Evolutionary conservation across 2,113 vertebrate genomes (phyloP).

Genomic region (Epinephelus lanceolatus): DNA sequence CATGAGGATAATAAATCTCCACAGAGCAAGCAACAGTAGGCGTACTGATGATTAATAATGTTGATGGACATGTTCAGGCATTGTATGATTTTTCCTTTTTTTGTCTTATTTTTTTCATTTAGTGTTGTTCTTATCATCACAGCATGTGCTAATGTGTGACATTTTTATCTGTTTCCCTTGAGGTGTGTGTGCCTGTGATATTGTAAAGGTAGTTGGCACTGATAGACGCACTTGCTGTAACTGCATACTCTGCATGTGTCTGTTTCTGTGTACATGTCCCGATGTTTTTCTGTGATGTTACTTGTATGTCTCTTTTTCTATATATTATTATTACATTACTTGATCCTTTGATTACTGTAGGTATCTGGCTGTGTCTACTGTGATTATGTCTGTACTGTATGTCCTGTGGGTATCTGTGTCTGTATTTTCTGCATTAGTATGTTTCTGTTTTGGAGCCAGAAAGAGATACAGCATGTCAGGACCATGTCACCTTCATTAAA

Average conservation of each 20-base stretch:
- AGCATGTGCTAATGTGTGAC: slow-evolving; percentile 35
- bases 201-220: slow-evolving; percentile 11
- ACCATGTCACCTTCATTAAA: not conserved
- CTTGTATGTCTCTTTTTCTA: not conserved
- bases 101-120: slow-evolving; percentile 1
- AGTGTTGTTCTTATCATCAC: slow-evolving; percentile 12
- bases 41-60: slow-evolving; percentile 69
- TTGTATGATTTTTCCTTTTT: slow-evolving; percentile 26
- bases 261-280: not conserved
- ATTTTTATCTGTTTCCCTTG: slow-evolving; percentile 36
- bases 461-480: not conserved
- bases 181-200: slow-evolving; percentile 5
- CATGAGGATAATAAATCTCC: slow-evolving; percentile 68
- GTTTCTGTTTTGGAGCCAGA: not conserved
- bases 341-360: not conserved
- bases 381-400: not conserved
- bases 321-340: not conserved
- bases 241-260: not conserved
- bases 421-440: not conserved
- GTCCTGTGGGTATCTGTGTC: not conserved
- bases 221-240: not conserved
- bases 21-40: slow-evolving; percentile 59
- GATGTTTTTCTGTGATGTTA: not conserved
- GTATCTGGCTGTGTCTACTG: not conserved
- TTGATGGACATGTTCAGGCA: slow-evolving; percentile 61